phyloP scores from a whole-genome alignment of 2,113 vertebrate genomes.

The Macroglossus sobrinus region DNA sequence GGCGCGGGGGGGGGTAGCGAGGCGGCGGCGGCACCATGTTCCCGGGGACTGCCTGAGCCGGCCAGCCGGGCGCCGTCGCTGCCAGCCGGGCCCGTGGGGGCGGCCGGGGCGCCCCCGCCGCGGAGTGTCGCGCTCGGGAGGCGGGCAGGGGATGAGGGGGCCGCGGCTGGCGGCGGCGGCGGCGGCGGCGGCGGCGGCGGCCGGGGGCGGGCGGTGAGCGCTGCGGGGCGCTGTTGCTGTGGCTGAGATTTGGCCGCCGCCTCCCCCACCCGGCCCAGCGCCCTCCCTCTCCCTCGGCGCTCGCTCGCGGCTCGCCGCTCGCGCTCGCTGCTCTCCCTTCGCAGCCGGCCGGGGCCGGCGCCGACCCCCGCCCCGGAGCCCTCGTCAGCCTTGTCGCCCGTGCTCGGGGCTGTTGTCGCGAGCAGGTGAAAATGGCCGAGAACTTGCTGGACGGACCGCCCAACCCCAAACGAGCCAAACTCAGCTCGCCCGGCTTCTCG shows the following conservation, averaged over 20 bases:
- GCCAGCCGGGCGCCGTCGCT: constrained; percentile 75
- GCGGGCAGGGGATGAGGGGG: constrained; percentile 72
- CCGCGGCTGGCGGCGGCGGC: constrained; percentile 63
- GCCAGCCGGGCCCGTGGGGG: constrained; percentile 76
- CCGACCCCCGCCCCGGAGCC: constrained; percentile 17
- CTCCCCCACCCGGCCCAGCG: constrained; percentile 73
- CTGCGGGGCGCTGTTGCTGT: constrained; percentile 91
- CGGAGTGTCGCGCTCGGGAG: constrained; percentile 71
- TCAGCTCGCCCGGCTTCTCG: constrained; percentile 93
- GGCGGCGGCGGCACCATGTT: constrained; percentile 77
- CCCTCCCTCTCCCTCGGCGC: constrained; percentile 57
- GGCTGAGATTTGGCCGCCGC: constrained; percentile 83
- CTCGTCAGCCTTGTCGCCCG: constrained; percentile 32
- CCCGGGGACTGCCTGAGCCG: constrained; percentile 76
- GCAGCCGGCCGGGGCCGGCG: constrained; percentile 31
- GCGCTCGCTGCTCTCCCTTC: constrained; percentile 22
- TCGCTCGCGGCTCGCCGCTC: constrained; percentile 22
- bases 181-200: constrained; percentile 87
- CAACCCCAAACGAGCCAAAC: constrained; percentile 94
- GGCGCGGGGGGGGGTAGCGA: constrained; percentile 71
- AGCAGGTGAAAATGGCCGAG: constrained; percentile 91
- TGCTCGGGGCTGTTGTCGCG: constrained; percentile 40
- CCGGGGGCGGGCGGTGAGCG: constrained; percentile 89
- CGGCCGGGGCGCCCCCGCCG: constrained; percentile 63
- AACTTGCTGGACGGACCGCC: constrained; percentile 96